phyloP scores from a whole-genome alignment of 1,140 invertebrate genomes.

The Drosophila mojavensis region DNA sequence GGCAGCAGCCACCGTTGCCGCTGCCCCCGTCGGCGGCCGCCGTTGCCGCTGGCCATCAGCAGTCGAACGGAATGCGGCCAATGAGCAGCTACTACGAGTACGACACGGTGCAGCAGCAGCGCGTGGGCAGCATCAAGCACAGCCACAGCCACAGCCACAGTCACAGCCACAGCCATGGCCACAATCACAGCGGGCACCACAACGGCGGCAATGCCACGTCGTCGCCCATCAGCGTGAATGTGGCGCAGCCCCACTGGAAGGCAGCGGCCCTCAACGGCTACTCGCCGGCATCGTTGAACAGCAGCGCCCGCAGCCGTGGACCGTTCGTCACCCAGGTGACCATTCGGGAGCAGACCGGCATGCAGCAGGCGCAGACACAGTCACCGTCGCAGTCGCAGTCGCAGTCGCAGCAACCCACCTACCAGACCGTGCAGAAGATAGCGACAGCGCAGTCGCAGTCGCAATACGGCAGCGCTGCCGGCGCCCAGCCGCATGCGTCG shows the following conservation, averaged over 20 bases:
- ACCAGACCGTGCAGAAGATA: conserved; percentile 74
- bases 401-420: conserved; percentile 69
- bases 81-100: conserved; percentile 94
- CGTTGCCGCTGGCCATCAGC: conserved; percentile 13
- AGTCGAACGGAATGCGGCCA: conserved; percentile 85
- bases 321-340: conserved; percentile 87
- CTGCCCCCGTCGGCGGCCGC: conserved; percentile 18
- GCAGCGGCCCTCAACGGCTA: conserved; percentile 73
- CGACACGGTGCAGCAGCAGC: conserved; percentile 88
- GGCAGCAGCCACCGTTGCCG: conserved; percentile 25
- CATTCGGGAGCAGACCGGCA: conserved; percentile 68
- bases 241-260: conserved; percentile 75
- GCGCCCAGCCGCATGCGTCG: conserved; percentile 78
- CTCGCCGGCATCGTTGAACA: conserved; percentile 67
- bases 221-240: conserved; percentile 71
- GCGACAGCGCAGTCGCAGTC: conserved; percentile 33
- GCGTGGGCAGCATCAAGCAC: conserved; percentile 81
- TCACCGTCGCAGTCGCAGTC: conserved; percentile 33
- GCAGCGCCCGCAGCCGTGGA: conserved; percentile 84
- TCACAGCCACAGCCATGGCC: conserved; percentile 5
- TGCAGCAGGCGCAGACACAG: conserved; percentile 32
- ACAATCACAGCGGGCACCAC: conserved; percentile 12
- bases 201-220: conserved; percentile 42
- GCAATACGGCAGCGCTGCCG: conserved; percentile 62
- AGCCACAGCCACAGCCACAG: conserved; percentile 55